phyloP scores from a whole-genome alignment of 2,113 vertebrate genomes.

The Sapayoa aenigma region DNA sequence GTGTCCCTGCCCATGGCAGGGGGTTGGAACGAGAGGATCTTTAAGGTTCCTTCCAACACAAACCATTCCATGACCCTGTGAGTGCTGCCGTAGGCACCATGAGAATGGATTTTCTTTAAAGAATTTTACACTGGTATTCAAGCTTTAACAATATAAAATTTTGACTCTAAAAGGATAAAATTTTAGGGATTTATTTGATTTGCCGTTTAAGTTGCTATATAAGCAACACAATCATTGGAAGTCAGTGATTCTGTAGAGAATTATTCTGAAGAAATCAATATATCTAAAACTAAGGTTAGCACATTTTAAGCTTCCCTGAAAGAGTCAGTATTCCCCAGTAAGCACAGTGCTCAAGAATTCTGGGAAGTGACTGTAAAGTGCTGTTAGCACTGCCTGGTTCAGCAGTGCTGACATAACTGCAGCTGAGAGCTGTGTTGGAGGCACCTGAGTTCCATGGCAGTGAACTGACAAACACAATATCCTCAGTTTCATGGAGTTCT shows the following conservation, averaged over 20 bases:
- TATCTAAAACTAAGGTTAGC: neutral
- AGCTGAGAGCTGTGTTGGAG: neutral
- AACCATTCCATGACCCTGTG: neutral
- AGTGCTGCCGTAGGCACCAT: neutral
- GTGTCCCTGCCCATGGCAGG: neutral
- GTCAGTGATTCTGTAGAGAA: neutral
- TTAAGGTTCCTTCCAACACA: neutral
- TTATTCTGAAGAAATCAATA: neutral
- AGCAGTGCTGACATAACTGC: neutral
- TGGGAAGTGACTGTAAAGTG: neutral
- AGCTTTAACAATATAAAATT: neutral
- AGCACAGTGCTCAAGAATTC: neutral
- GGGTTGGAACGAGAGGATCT: neutral
- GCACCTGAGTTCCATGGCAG: neutral
- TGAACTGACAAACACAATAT: neutral
- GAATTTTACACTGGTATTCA: neutral
- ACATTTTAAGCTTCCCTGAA: neutral
- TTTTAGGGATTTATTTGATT: neutral
- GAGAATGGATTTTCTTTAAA: neutral
- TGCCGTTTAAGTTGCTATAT: neutral
- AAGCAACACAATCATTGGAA: neutral
- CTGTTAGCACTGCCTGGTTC: neutral
- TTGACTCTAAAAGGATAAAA: neutral
- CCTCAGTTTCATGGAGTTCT: neutral
- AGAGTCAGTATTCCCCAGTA: neutral